Conservation (phyloP, 2,113 vertebrate species). For the Myiozetetes cayanensis region DNA sequence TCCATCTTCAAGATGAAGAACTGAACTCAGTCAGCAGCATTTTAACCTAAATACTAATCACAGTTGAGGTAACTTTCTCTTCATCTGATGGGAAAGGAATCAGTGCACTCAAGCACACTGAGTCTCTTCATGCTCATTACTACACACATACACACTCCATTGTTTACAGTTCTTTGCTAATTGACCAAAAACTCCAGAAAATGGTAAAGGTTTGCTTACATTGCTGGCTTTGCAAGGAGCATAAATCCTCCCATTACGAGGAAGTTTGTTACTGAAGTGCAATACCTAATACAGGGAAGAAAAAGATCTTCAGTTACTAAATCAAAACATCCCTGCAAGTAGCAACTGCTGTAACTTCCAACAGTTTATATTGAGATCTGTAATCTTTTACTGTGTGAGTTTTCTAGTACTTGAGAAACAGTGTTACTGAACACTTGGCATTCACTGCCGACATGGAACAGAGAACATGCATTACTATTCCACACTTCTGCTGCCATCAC, state of each 20-base stretch:
- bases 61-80: background rate
- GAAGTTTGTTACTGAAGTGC: conserved; percentile 84
- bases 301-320: background rate
- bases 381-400: background rate
- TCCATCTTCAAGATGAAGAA: background rate
- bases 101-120: background rate
- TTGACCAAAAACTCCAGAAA: background rate
- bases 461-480: background rate
- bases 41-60: background rate
- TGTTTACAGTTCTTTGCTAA: background rate
- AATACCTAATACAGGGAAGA: conserved; percentile 79
- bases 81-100: background rate
- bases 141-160: background rate
- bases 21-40: background rate
- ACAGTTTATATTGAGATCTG: background rate
- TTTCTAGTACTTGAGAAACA: background rate
- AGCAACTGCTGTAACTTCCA: background rate
- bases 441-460: background rate
- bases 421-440: background rate
- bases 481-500: background rate
- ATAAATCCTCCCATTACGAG: conserved; percentile 93
- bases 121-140: background rate
- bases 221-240: conserved; percentile 86
- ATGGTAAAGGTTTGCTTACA: conserved; percentile 79
- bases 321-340: background rate